Conservation (phyloP, 2,888 invertebrate genomes). For the Lordiphosa andalusiaca region DNA sequence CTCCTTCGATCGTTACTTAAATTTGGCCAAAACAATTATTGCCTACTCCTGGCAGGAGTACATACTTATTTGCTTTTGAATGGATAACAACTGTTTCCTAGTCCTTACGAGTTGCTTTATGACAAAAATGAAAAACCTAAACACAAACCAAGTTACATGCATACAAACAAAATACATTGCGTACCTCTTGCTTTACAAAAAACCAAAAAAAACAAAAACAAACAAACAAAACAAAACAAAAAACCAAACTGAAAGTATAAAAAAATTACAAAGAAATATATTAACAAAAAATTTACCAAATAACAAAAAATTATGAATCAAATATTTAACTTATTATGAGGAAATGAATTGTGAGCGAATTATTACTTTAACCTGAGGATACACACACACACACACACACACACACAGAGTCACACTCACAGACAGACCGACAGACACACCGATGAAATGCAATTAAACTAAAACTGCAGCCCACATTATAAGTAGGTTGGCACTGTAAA, state of each 20-base stretch:
- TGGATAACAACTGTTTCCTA: conserved; percentile 55
- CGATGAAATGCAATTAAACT: conserved; percentile 23
- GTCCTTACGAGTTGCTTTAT: conserved; percentile 64
- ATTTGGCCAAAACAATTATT: conserved; percentile 9
- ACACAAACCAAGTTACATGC: conserved; percentile 30
- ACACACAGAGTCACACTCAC: conserved; percentile 19
- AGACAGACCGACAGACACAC: conserved; percentile 12
- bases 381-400: conserved; percentile 14
- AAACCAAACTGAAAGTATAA: conserved; percentile 37
- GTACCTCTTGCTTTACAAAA: conserved; percentile 75
- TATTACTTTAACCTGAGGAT: conserved; percentile 54
- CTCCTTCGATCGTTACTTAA: conserved; percentile 32
- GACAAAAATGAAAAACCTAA: conserved; percentile 39
- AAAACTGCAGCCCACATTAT: conserved; percentile 21
- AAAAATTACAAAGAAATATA: conserved; percentile 35
- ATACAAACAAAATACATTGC: conserved; percentile 65
- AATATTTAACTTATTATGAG: conserved; percentile 37
- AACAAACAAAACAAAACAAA: conserved; percentile 51
- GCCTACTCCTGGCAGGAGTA: conserved; percentile 3
- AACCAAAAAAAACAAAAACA: conserved; percentile 32
- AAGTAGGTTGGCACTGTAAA: conserved; percentile 48
- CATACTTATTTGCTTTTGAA: conserved; percentile 24
- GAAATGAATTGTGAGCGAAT: conserved; percentile 52
- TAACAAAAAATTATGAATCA: conserved; percentile 33
- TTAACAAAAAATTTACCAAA: conserved; percentile 39